phyloP scores from a whole-genome alignment of 1,140 invertebrate species.

The Ceratina calcarata region DNA sequence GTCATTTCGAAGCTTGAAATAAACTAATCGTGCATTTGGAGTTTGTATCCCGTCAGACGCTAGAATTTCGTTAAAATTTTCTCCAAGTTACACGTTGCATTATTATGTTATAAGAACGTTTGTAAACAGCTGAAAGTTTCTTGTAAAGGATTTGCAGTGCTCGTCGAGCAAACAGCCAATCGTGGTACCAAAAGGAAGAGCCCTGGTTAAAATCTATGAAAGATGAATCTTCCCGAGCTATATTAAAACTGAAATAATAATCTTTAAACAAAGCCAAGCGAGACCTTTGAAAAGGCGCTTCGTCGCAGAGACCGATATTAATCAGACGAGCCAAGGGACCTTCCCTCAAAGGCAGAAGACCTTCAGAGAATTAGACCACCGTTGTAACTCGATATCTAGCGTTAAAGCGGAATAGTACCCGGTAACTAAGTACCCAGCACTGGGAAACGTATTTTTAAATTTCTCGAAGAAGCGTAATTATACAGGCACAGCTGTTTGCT shows the following conservation, averaged over 20 bases:
- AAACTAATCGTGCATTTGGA: no score
- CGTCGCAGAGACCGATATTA: not conserved
- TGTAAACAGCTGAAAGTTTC: not conserved
- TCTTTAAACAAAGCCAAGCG: conserved; percentile 14
- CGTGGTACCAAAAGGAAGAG: not conserved
- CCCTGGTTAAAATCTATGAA: conserved; percentile 1
- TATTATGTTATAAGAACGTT: no score
- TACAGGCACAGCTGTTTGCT: conserved; percentile 16
- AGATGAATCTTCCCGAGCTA: no score
- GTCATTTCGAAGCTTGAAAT: no score
- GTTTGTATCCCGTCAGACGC: no score
- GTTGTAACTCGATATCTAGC: conserved; percentile 25
- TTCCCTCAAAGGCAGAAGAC: not conserved
- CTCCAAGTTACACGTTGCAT: no score
- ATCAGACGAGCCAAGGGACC: not conserved
- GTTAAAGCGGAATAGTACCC: not conserved
- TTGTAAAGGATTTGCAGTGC: not conserved
- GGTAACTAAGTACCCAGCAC: not conserved
- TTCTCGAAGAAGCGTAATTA: conserved; percentile 39
- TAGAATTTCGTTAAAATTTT: no score
- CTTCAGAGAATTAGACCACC: not conserved
- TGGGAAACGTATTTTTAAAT: conserved; percentile 43
- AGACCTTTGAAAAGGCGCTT: not conserved
- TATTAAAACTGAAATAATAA: conserved; percentile 16
- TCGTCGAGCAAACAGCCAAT: not conserved